Base-by-base conservation (phyloP, 1,140 invertebrate species). In the Calosoma granatense region DNA sequence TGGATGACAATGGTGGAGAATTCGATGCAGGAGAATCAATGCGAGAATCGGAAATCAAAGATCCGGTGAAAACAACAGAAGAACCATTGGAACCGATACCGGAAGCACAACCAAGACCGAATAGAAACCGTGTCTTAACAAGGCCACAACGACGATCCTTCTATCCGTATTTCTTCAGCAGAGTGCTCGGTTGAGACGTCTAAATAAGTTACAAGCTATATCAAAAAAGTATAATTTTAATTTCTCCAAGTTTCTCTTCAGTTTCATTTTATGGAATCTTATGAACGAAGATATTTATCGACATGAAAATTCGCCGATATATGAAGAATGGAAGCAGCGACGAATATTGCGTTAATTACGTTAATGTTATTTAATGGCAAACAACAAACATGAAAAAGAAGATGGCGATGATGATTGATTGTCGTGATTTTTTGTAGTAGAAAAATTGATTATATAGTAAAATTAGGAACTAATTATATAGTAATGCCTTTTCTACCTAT, bases 101-200 rank as follows among this genome's bases (percentile, higher is more conserved):
- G 11, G 63, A 65, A 19, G 54, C 56, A 21, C 66, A 65, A 6
- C 63, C 67, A 56, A 65, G 66, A 53, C 72, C 66, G 1, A 74
- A 74, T 59, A 58, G 72, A 21, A 66, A 72, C 23, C 61, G 72
- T 15, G 63, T 69, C 39, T 61, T 75, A 15, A 70, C 70, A 9
- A 65, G 67, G 26, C 68, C 72, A 3, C 68, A 72, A 53, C 65
- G 70, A 26, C 70, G 71, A 55, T 68, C 71, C 0, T 75, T 74
- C 60, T 75, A 75, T 61, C 72, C 74, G n/a, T 75, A 74, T 56
- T 75, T 75, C 56, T 71, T 76, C 47, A 75, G 73, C 53, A 64
- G 74, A 60, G 73, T 76, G 22, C 60, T 76, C 52, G 74, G 74
- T 54, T 76, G 68, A 74, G 63, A 19, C 2, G 4, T 30, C 15